Evolutionary conservation across 2,888 invertebrate species (phyloP).

Genomic region (Xestobium rufovillosum): DNA sequence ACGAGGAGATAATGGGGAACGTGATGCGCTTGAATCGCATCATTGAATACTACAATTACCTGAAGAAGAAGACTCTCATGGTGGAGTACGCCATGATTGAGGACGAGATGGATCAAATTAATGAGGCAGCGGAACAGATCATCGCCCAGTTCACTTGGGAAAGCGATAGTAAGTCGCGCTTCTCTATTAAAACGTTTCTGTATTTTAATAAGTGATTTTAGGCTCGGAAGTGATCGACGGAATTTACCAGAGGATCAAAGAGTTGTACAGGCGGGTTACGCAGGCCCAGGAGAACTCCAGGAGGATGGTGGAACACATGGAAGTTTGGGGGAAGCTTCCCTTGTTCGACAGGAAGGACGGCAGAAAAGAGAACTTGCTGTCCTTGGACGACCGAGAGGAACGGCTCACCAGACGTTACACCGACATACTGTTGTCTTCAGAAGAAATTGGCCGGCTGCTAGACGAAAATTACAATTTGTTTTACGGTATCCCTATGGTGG

Average conservation of each 20-base stretch:
- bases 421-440: slow-evolving; percentile 46
- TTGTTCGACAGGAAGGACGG: slow-evolving; percentile 67
- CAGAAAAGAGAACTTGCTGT: slow-evolving; percentile 50
- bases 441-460: slow-evolving; percentile 52
- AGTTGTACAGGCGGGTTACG: slow-evolving; percentile 61
- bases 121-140: slow-evolving; percentile 59
- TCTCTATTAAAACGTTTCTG: background rate
- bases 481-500: slow-evolving; percentile 50
- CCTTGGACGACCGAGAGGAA: slow-evolving; percentile 49
- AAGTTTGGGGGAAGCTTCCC: slow-evolving; percentile 66
- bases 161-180: slow-evolving; percentile 59
- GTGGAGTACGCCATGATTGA: slow-evolving; percentile 73
- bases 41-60: slow-evolving; percentile 77
- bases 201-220: slow-evolving; percentile 30
- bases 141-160: slow-evolving; percentile 72
- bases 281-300: slow-evolving; percentile 61
- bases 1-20: slow-evolving; percentile 56
- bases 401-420: slow-evolving; percentile 49
- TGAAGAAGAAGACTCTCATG: slow-evolving; percentile 61
- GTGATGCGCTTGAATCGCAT: slow-evolving; percentile 47
- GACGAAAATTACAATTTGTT: slow-evolving; percentile 61
- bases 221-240: slow-evolving; percentile 63
- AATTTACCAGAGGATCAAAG: slow-evolving; percentile 59
- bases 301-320: slow-evolving; percentile 50
- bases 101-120: slow-evolving; percentile 68